These are phyloP conservation scores for Hartigia nigra DNA, from an alignment of 2,888 invertebrate species.

Conservation along the genomic window DNA sequence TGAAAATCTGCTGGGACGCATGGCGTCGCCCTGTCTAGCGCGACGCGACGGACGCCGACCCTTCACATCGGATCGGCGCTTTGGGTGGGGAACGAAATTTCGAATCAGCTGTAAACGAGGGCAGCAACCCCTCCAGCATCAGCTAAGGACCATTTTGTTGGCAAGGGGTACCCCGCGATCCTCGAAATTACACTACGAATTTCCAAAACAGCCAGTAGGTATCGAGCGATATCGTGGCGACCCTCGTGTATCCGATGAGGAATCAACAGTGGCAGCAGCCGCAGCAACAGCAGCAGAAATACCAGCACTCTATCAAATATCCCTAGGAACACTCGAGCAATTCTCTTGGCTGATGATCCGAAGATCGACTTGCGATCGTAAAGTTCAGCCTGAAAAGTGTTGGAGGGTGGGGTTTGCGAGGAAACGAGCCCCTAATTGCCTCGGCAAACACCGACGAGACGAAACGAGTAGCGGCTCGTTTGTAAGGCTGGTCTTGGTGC, in stretches of 20 bases:
- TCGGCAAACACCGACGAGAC: conserved; percentile 6
- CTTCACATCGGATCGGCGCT: background rate
- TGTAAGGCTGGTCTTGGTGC: background rate
- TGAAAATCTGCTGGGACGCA: conserved; percentile 44
- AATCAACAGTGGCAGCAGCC: background rate
- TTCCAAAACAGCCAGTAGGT: background rate
- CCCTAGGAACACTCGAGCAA: background rate
- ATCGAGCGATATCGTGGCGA: background rate
- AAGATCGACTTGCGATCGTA: background rate
- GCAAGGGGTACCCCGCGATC: background rate
- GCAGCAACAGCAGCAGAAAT: no score
- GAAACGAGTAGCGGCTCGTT: conserved; percentile 9
- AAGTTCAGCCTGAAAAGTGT: background rate
- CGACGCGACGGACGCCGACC: conserved; percentile 42
- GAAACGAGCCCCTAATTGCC: background rate
- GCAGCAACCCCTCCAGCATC: conserved; percentile 7
- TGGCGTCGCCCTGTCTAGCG: conserved; percentile 46
- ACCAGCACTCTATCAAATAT: background rate
- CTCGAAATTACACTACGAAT: background rate
- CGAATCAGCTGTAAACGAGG: conserved; percentile 7
- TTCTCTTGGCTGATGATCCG: background rate
- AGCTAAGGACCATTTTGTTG: background rate
- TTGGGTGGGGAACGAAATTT: conserved; percentile 3
- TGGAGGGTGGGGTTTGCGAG: background rate
- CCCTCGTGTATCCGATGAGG: background rate